Base-by-base conservation (phyloP, 1,140 invertebrate species). In the Dendroctonus ponderosae region DNA sequence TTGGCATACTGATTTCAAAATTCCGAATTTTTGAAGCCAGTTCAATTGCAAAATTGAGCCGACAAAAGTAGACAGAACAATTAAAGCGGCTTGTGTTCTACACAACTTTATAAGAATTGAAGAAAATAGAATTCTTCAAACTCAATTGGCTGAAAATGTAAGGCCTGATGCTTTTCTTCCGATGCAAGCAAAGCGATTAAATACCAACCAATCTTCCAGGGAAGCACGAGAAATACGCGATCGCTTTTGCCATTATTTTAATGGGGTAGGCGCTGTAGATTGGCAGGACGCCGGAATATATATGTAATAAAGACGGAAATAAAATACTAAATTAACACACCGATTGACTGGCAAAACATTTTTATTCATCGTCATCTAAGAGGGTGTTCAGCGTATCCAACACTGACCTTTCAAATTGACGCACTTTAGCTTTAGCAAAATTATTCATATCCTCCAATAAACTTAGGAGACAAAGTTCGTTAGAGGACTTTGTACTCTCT, bases 91-190 rank as follows among this genome's bases (percentile, higher is more conserved):
- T 62, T 65, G 62, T 65, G 41, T 65, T 62, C 49, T 66, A 5
- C 64, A 66, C 40, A 66, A 66, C 61, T 62, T 66, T 37, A 66
- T 66, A 40, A 11, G 59, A 61, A 66, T 46, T 1, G 43, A 46
- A 46, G 43, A 46, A 46, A 46, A 46, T 46, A 4, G 8, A 2
- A 11, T 4, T 11, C 43, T 46, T 46, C 43, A 46, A 46, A 44
- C 7, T 44, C 43, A 44, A 44, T 7, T 44, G n/a, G 43, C 7
- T n/a, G n/a, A 44, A 7, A 44, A 44, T n/a, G n/a, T 44, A 44
- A 44, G 43, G n/a, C 43, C 43, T 44, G n/a, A n/a, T n/a, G 43
- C 43, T 7, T 44, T 44, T 44, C n/a, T 44, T 7, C 12, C 43
- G 12, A 11, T 46, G 12, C 43, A 46, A 46, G 43, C 1, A 11